These are phyloP conservation scores for Malurus elegans DNA, from an alignment of 2,113 vertebrate species.

Conservation along the genomic window DNA sequence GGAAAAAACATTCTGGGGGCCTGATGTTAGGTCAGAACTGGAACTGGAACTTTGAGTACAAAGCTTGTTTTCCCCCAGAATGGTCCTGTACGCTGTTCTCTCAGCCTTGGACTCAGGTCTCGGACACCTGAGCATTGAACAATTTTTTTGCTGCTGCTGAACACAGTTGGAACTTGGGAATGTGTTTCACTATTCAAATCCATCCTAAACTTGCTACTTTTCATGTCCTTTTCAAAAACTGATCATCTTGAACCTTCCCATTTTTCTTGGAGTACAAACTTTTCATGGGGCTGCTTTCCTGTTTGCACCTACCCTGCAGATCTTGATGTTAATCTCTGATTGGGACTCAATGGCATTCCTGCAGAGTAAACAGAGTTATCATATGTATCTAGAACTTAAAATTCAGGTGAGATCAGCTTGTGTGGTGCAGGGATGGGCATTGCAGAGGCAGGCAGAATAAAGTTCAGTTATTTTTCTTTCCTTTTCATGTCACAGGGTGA, in stretches of 20 bases:
- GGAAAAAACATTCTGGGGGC: background rate
- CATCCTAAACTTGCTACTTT: background rate
- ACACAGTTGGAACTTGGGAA: background rate
- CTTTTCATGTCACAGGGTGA: background rate
- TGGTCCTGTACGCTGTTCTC: background rate
- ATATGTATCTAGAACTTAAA: background rate
- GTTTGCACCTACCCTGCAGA: background rate
- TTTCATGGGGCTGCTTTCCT: background rate
- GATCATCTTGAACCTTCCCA: background rate
- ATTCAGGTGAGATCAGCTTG: background rate
- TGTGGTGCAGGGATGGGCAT: background rate
- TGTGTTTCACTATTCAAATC: background rate
- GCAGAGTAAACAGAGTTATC: background rate
- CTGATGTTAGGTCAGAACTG: background rate
- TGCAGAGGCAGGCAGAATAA: background rate
- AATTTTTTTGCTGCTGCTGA: background rate
- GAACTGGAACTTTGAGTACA: background rate
- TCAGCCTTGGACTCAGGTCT: background rate
- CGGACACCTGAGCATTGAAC: background rate
- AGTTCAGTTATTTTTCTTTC: background rate
- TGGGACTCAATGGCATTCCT: background rate
- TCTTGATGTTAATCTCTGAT: background rate
- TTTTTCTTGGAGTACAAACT: background rate
- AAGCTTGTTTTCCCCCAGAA: accelerated
- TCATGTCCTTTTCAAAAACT: background rate